A percentile compares a stretch with the other conserved stretches of the same genome.
These are phyloP conservation scores for Chymomyza costata DNA, from an alignment of 1,140 invertebrate genomes.

Conservation along the genomic window DNA sequence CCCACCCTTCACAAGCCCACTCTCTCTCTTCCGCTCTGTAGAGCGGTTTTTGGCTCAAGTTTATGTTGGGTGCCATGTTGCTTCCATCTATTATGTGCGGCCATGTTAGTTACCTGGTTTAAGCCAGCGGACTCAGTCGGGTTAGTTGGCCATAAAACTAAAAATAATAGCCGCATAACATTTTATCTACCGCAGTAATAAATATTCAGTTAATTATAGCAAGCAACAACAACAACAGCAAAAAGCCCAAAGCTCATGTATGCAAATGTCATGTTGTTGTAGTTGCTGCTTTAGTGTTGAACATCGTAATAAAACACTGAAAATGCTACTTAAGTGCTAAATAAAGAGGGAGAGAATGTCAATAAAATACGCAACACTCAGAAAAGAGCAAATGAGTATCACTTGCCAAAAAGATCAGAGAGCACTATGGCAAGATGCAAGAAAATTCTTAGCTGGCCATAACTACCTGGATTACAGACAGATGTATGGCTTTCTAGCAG, in stretches of 20 bases:
- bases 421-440: too few species aligned
- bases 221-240: constrained; percentile 10
- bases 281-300: too few species aligned
- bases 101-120: constrained; percentile 31
- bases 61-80: constrained; percentile 29
- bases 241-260: constrained; percentile 6
- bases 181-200: constrained; percentile 74
- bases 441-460: too few species aligned
- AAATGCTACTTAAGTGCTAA: too few species aligned
- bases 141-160: constrained; percentile 59
- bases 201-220: constrained; percentile 72
- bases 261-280: constrained; percentile 45
- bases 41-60: constrained; percentile 55
- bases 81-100: constrained; percentile 21
- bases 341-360: too few species aligned
- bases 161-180: constrained; percentile 71
- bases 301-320: constrained; percentile 30
- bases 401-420: too few species aligned
- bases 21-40: constrained; percentile 9
- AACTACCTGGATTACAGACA: too few species aligned
- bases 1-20: too few species aligned
- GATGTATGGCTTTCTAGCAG: too few species aligned
- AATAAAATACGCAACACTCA: too few species aligned
- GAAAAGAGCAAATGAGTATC: too few species aligned
- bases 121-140: constrained; percentile 36